Base-by-base conservation (phyloP, 2,888 invertebrate genomes). In the Pristionchus maxplancki region DNA sequence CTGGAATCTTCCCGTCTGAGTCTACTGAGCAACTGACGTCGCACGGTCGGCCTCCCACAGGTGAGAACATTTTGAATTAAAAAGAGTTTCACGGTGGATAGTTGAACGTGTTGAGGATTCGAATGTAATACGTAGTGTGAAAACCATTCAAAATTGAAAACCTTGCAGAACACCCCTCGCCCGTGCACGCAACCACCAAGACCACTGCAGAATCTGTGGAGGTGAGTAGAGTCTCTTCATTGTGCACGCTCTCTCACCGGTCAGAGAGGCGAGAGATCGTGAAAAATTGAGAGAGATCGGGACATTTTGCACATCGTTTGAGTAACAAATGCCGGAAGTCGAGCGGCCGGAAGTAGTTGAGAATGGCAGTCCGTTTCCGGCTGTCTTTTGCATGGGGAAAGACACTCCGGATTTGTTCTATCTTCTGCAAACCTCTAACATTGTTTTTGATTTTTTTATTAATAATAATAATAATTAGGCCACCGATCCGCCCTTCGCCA, bases 401-500 rank as follows among this genome's bases (percentile, higher is more conserved):
- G 44, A 44, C 11, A 9, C 74, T 34, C 6, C n/a, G n/a, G n/a
- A n/a, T n/a, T n/a, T n/a, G n/a, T n/a, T n/a, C n/a, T n/a, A n/a
- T n/a, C n/a, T n/a, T n/a, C n/a, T n/a, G n/a, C n/a, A n/a, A n/a
- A n/a, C n/a, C n/a, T n/a, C n/a, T n/a, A n/a, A n/a, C n/a, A n/a
- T n/a, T n/a, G n/a, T n/a, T n/a, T n/a, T n/a, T n/a, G n/a, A n/a
- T n/a, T n/a, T n/a, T n/a, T n/a, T n/a, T n/a, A n/a, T n/a, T n/a
- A n/a, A n/a, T n/a, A n/a, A n/a, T n/a, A n/a, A n/a, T n/a, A n/a
- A n/a, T n/a, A n/a, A n/a, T 37, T 40, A 85, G 85, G 40, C 64
- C 17, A 85, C 85, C 53, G 87, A 87, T 6, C 48, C 74, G 0
- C 87, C 87, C 6, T 87, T 87, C 87, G 74, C 37, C 8, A 53